Percentiles rank a stretch among this genome's conserved stretches.
Evolutionary conservation across 2,797 vertebrate genomes (phyloP).

Genomic region (Xenops minutus): DNA sequence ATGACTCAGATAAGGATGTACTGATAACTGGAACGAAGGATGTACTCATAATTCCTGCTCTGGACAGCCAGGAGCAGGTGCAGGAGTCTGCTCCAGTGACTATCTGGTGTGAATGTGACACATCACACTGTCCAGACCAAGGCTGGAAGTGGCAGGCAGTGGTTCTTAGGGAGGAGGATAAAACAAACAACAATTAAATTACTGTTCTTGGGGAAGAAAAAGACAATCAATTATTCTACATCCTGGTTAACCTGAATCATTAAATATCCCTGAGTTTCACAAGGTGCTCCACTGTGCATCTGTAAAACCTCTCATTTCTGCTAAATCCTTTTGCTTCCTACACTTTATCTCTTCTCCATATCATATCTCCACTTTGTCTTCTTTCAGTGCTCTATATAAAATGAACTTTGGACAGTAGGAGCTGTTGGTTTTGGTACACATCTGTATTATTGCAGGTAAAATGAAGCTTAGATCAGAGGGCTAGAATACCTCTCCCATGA

Average conservation of each 20-base stretch:
- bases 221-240: background rate
- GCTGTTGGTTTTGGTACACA: background rate
- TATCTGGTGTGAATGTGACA: background rate
- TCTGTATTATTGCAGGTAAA: background rate
- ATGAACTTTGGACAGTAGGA: background rate
- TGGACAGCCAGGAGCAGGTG: accelerated
- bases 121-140: accelerated
- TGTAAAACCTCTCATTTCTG: background rate
- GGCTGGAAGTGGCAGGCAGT: background rate
- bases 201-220: background rate
- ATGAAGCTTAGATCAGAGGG: background rate
- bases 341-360: background rate
- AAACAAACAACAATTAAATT: background rate
- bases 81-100: background rate
- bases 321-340: background rate
- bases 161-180: background rate
- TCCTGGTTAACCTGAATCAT: background rate
- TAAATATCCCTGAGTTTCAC: background rate
- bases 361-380: background rate
- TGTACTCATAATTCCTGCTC: background rate
- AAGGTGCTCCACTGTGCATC: background rate
- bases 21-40: background rate
- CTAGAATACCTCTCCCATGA: background rate
- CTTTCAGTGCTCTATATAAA: background rate
- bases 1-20: background rate